A percentile compares a stretch with the other conserved stretches of the same genome.
These are phyloP conservation scores for Lytechinus pictus DNA, from an alignment of 35 echinoderm and acorn worm species.

Conservation along the genomic window DNA sequence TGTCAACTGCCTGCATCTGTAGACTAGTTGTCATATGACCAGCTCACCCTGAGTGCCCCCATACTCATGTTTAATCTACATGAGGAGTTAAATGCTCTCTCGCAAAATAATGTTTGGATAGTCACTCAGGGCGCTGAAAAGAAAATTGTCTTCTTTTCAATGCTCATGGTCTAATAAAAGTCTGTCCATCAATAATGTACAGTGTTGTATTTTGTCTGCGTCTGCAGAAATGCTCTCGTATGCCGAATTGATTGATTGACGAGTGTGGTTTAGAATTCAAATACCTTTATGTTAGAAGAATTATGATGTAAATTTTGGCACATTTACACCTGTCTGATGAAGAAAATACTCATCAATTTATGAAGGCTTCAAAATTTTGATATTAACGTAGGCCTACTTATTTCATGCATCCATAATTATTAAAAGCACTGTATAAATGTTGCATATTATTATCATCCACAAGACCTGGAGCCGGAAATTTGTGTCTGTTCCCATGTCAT, in stretches of 20 bases:
- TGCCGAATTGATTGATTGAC: not conserved
- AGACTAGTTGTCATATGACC: not conserved
- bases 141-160: not conserved
- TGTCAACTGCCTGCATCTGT: too few species aligned
- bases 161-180: not conserved
- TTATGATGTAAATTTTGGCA: too few species aligned
- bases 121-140: not conserved
- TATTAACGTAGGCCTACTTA: too few species aligned
- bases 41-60: not conserved
- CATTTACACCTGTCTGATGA: too few species aligned
- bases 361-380: too few species aligned
- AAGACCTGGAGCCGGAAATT: too few species aligned
- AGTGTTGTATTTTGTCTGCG: not conserved
- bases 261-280: not conserved
- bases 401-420: too few species aligned
- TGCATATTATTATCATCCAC: too few species aligned
- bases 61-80: not conserved
- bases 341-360: too few species aligned
- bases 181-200: not conserved
- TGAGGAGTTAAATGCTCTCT: conserved; percentile 3
- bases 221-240: not conserved
- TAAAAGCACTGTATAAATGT: too few species aligned
- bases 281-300: not conserved
- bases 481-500: too few species aligned
- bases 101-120: not conserved